Conservation (phyloP, 2,888 invertebrate species). For the Cosmia trapezina region DNA sequence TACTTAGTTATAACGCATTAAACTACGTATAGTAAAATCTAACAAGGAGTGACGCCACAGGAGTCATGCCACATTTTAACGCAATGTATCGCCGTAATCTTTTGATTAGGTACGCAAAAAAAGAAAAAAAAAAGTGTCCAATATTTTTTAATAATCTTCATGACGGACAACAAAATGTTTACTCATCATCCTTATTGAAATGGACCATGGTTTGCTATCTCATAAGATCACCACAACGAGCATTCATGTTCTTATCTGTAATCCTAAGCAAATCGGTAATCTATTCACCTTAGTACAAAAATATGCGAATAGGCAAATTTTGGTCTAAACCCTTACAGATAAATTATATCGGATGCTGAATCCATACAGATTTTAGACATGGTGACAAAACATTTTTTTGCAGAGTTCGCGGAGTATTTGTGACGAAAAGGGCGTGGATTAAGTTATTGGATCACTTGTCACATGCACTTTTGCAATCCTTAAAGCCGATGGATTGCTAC, state of each 20-base stretch:
- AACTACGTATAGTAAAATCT: too few relatives aligned
- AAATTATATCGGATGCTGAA: neutral
- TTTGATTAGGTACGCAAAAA: too few relatives aligned
- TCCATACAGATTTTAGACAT: neutral
- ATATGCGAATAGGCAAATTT: neutral
- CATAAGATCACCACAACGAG: neutral
- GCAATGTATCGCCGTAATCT: too few relatives aligned
- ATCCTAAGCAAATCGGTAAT: neutral
- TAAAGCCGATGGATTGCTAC: slow-evolving; percentile 40
- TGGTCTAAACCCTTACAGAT: neutral
- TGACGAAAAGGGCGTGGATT: slow-evolving; percentile 1
- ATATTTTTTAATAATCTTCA: too few relatives aligned
- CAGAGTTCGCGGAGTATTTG: neutral
- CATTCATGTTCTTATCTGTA: neutral
- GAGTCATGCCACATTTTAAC: too few relatives aligned
- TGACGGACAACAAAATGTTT: too few relatives aligned
- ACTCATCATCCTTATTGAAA: neutral
- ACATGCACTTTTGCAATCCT: slow-evolving; percentile 48
- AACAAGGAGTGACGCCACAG: too few relatives aligned
- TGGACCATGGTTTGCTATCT: neutral
- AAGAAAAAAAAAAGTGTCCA: too few relatives aligned
- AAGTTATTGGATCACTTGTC: slow-evolving; percentile 17
- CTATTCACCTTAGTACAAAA: too few relatives aligned
- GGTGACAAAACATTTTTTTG: neutral
- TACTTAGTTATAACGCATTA: too few relatives aligned